Conservation (phyloP, 2,888 invertebrate species). For the Galeruca laticollis region DNA sequence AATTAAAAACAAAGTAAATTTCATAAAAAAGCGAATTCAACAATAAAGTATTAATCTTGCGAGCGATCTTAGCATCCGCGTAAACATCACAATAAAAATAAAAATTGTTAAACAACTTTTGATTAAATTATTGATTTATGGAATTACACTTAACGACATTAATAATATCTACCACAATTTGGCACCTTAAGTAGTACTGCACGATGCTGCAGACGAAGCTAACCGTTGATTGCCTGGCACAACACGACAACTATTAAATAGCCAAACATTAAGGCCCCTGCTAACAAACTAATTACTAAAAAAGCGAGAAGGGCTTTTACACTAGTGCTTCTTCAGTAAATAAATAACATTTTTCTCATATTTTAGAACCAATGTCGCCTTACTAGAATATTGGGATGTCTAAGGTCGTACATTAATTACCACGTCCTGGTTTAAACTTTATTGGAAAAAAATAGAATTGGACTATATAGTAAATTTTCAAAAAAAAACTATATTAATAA, state of each 20-base stretch:
- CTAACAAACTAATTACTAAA: slow-evolving; percentile 61
- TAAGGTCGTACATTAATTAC: too few species aligned
- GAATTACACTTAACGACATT: slow-evolving; percentile 42
- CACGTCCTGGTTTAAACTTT: too few species aligned
- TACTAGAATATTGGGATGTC: not conserved
- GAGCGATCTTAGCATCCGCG: too few species aligned
- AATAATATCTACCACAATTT: slow-evolving; percentile 51
- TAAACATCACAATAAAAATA: too few species aligned
- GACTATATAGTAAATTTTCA: too few species aligned
- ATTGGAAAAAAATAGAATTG: too few species aligned
- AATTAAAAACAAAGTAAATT: too few species aligned
- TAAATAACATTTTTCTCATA: not conserved
- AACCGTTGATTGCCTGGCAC: slow-evolving; percentile 66
- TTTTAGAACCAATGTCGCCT: not conserved
- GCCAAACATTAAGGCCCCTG: slow-evolving; percentile 66
- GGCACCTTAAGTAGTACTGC: slow-evolving; percentile 56
- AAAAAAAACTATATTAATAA: too few species aligned
- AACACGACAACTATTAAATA: slow-evolving; percentile 67
- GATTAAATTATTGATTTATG: slow-evolving; percentile 44
- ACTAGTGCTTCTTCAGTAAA: slow-evolving; percentile 44
- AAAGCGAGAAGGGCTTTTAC: slow-evolving; percentile 24
- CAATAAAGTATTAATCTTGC: too few species aligned
- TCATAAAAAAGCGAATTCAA: too few species aligned
- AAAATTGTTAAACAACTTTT: not conserved
- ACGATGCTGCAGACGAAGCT: slow-evolving; percentile 60